These are phyloP conservation scores for Aporophyla lueneburgensis DNA, from an alignment of 2,888 invertebrate species.

Conservation along the genomic window DNA sequence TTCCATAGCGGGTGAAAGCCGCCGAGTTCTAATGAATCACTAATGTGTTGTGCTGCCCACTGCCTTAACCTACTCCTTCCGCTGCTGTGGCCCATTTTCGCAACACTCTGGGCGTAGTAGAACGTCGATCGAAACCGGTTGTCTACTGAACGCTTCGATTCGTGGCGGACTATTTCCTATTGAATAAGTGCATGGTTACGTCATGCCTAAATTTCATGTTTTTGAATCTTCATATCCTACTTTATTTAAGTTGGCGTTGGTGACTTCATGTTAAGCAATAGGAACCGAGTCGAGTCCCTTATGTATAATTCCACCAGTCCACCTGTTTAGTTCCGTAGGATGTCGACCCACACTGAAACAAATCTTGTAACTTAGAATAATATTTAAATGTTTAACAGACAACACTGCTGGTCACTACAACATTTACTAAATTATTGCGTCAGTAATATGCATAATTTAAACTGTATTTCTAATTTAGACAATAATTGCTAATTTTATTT, in stretches of 20 bases:
- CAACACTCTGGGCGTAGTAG: slow-evolving; percentile 73
- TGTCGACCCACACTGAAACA: slow-evolving; percentile 44
- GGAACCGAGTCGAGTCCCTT: slow-evolving; percentile 26
- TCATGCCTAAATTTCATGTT: slow-evolving; percentile 29
- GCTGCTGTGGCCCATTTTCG: slow-evolving; percentile 82
- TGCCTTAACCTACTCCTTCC: slow-evolving; percentile 79
- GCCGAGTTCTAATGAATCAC: slow-evolving; percentile 80
- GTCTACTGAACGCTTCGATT: slow-evolving; percentile 38
- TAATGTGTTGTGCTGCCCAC: slow-evolving; percentile 82
- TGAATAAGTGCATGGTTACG: slow-evolving; percentile 39
- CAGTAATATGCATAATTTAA: not conserved
- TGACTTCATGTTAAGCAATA: not conserved
- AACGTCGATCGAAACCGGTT: slow-evolving; percentile 59
- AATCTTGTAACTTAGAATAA: slow-evolving; percentile 32
- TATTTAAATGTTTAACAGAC: slow-evolving; percentile 21
- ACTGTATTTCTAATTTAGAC: not conserved
- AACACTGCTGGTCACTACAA: slow-evolving; percentile 13
- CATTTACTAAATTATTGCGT: slow-evolving; percentile 9
- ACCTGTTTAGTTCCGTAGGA: slow-evolving; percentile 56
- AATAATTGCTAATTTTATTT: slow-evolving; percentile 5
- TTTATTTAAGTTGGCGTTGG: not conserved
- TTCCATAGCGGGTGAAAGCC: slow-evolving; percentile 80
- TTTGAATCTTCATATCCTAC: slow-evolving; percentile 16
- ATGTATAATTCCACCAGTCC: slow-evolving; percentile 18
- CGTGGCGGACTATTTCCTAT: slow-evolving; percentile 41